Conservation (phyloP, 2,113 vertebrate genomes). For the Xenus cinereus region DNA sequence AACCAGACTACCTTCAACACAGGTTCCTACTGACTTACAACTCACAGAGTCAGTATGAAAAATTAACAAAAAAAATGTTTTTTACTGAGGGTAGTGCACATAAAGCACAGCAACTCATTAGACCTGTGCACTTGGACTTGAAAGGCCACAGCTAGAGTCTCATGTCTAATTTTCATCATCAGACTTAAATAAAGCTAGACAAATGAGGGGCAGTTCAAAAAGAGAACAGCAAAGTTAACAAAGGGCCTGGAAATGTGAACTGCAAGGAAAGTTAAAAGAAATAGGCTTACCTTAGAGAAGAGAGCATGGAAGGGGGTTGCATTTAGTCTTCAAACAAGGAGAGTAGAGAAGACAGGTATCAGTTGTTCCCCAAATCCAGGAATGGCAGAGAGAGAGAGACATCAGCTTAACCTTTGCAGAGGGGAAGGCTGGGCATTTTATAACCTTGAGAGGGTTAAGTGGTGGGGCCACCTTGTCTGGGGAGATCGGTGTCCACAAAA, state of each 20-base stretch:
- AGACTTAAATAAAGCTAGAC: background rate
- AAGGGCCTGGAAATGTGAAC: background rate
- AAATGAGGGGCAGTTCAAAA: background rate
- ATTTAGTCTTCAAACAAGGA: fast-evolving
- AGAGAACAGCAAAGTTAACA: background rate
- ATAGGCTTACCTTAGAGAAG: background rate
- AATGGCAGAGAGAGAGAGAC: background rate
- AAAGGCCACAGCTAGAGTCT: background rate
- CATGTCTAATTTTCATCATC: background rate
- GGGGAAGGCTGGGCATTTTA: fast-evolving
- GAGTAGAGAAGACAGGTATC: background rate
- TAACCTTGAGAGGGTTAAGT: background rate
- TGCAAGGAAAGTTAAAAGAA: background rate
- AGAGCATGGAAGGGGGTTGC: background rate
- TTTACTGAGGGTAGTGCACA: background rate
- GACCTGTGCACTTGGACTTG: background rate
- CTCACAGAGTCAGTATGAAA: background rate
- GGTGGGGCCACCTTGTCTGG: background rate
- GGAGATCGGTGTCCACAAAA: background rate
- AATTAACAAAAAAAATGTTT: constrained; percentile 2
- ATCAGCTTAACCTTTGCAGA: background rate
- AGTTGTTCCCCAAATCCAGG: fast-evolving
- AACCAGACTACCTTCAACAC: background rate
- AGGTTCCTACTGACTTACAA: background rate
- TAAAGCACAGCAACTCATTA: background rate